phyloP scores from a whole-genome alignment of 2,113 vertebrate genomes.

The Platichthys stellatus region DNA sequence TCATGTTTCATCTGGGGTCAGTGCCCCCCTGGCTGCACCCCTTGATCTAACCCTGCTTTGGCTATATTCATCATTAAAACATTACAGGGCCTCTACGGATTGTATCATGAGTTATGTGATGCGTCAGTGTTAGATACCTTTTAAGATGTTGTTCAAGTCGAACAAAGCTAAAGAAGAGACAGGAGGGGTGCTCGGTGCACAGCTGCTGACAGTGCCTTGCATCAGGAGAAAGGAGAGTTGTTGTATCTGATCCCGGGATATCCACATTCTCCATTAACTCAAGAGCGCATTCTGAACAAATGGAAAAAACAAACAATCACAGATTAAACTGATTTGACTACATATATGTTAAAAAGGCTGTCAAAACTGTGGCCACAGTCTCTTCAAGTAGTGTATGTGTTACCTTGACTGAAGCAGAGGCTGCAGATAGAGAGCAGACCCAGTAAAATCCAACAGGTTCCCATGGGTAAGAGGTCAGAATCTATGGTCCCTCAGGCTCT shows the following conservation, averaged over 20 bases:
- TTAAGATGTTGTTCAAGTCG: slow-evolving; percentile 34
- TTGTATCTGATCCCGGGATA: slow-evolving; percentile 67
- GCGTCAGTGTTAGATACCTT: slow-evolving; percentile 41
- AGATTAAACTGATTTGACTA: too few relatives aligned
- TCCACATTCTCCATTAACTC: slow-evolving; percentile 50
- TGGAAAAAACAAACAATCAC: not conserved
- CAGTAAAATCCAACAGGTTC: not conserved
- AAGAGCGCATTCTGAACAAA: slow-evolving; percentile 49
- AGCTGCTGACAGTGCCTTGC: slow-evolving; percentile 68
- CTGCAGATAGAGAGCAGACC: slow-evolving; percentile 46
- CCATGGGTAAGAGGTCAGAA: slow-evolving; percentile 52
- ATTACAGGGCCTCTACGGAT: not conserved
- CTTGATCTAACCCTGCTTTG: too few relatives aligned
- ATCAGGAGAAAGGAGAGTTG: slow-evolving; percentile 52
- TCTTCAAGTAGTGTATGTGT: not conserved
- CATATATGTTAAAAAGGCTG: slow-evolving; percentile 7
- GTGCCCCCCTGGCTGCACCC: too few relatives aligned
- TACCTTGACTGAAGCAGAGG: slow-evolving; percentile 61
- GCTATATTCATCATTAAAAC: too few relatives aligned
- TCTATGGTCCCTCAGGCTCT: too few relatives aligned
- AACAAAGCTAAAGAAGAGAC: slow-evolving; percentile 71
- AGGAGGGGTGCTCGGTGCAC: slow-evolving; percentile 69
- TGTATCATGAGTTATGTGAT: not conserved
- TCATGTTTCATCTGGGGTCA: too few relatives aligned
- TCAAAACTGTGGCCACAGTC: slow-evolving; percentile 24